phyloP scores from a whole-genome alignment of 2,888 invertebrate species.

The Melangyna quadrimaculata region DNA sequence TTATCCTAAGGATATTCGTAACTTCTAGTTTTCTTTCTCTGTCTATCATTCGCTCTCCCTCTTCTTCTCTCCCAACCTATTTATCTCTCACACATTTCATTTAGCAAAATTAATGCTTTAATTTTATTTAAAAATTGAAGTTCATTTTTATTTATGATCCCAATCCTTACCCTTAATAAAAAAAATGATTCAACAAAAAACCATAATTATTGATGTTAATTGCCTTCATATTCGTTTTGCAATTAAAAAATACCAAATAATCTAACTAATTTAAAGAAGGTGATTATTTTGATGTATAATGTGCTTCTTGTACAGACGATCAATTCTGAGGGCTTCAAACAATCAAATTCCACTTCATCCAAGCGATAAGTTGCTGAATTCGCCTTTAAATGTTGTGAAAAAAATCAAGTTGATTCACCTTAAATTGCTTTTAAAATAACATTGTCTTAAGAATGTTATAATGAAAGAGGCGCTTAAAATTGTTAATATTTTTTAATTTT shows the following conservation, averaged over 20 bases:
- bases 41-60: no score
- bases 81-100: no score
- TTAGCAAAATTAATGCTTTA: no score
- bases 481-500: neutral
- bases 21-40: no score
- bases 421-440: slow-evolving; percentile 25
- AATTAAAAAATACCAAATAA: slow-evolving; percentile 6
- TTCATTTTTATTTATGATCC: neutral
- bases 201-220: neutral
- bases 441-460: neutral
- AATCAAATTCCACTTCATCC: slow-evolving; percentile 5
- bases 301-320: neutral
- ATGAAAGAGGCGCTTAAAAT: neutral
- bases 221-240: slow-evolving; percentile 10
- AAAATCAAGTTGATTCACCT: slow-evolving; percentile 59
- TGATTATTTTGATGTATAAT: neutral
- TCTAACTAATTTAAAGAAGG: slow-evolving; percentile 16
- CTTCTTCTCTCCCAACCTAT: no score
- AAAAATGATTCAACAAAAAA: neutral
- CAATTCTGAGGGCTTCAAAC: slow-evolving; percentile 1
- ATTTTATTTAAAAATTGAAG: neutral
- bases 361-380: slow-evolving; percentile 26
- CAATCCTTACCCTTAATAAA: neutral
- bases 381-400: slow-evolving; percentile 13
- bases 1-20: no score